A percentile compares a stretch with the other conserved stretches of the same genome.
phyloP scores from a whole-genome alignment of 1,140 invertebrate species.

The Pygmarrhopalites habei region DNA sequence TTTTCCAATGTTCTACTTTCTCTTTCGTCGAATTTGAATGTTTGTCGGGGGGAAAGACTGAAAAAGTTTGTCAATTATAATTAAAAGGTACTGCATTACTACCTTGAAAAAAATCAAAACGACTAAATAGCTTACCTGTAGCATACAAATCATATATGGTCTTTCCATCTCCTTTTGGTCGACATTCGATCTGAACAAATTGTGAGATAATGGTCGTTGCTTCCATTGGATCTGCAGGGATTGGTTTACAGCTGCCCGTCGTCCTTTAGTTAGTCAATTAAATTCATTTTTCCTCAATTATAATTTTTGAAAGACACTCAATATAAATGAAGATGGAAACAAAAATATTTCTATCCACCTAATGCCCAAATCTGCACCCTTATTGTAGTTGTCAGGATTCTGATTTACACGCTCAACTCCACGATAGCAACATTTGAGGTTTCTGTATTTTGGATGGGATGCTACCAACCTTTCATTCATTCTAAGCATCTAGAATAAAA shows the following conservation, averaged over 20 bases:
- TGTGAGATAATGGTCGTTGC: slow-evolving; percentile 4
- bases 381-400: slow-evolving; percentile 24
- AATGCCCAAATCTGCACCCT: slow-evolving; percentile 33
- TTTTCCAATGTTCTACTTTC: slow-evolving; percentile 24
- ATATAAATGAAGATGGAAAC: too few species aligned
- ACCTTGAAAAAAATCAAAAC: too few species aligned
- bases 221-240: slow-evolving; percentile 5
- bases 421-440: slow-evolving; percentile 31
- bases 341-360: too few species aligned
- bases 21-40: slow-evolving; percentile 5
- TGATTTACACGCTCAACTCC: slow-evolving; percentile 19
- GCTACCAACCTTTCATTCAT: slow-evolving; percentile 6
- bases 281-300: too few species aligned
- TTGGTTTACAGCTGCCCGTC: slow-evolving; percentile 17
- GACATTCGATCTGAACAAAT: slow-evolving; percentile 29
- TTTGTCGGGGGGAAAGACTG: slow-evolving; percentile 6
- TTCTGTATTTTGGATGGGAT: slow-evolving; percentile 6
- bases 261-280: slow-evolving; percentile 7
- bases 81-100: too few species aligned
- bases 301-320: too few species aligned
- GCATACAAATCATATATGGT: slow-evolving; percentile 13
- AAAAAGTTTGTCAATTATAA: too few species aligned
- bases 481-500: slow-evolving; percentile 6
- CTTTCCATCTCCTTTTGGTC: slow-evolving; percentile 6
- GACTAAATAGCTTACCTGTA: too few species aligned